Conservation (phyloP, 2,113 vertebrate species). For the Heliornis fulica region DNA sequence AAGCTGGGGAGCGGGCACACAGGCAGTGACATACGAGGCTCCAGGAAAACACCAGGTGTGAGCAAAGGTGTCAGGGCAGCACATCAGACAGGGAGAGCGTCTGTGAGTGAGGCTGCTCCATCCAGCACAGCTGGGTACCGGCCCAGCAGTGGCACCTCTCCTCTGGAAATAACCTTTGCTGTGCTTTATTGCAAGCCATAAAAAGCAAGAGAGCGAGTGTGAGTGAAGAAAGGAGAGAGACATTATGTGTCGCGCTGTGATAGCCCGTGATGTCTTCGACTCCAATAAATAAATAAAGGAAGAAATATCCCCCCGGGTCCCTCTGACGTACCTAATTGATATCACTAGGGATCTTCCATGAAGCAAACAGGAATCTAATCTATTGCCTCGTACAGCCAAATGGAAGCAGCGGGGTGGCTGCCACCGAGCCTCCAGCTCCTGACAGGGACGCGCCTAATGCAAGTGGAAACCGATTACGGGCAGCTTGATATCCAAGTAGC, state of each 20-base stretch:
- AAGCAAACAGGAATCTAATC: constrained; percentile 73
- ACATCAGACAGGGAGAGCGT: background rate
- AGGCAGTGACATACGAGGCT: rapidly evolving
- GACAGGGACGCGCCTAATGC: constrained; percentile 39
- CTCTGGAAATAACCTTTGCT: constrained; percentile 5
- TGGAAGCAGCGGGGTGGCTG: constrained; percentile 66
- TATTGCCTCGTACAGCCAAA: constrained; percentile 51
- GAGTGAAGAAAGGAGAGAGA: constrained; percentile 11
- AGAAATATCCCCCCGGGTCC: constrained; percentile 52
- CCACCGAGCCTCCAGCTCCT: constrained; percentile 54
- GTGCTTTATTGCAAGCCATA: constrained; percentile 20
- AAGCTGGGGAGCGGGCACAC: background rate
- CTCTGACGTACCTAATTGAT: constrained; percentile 63
- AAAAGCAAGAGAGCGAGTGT: background rate
- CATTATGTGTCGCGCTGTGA: background rate
- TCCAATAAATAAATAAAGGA: constrained; percentile 51
- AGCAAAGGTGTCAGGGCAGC: rapidly evolving
- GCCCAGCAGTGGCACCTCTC: background rate
- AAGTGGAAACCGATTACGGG: constrained; percentile 62
- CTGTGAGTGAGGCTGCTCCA: background rate
- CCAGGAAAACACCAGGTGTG: rapidly evolving
- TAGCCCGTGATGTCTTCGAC: background rate
- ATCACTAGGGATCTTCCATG: constrained; percentile 59
- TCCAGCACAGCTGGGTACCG: background rate
- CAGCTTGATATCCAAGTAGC: constrained; percentile 41